A percentile compares a stretch with the other conserved stretches of the same genome.
Conservation (phyloP, 2,888 invertebrate genomes). For the Erpobdella octoculata region DNA sequence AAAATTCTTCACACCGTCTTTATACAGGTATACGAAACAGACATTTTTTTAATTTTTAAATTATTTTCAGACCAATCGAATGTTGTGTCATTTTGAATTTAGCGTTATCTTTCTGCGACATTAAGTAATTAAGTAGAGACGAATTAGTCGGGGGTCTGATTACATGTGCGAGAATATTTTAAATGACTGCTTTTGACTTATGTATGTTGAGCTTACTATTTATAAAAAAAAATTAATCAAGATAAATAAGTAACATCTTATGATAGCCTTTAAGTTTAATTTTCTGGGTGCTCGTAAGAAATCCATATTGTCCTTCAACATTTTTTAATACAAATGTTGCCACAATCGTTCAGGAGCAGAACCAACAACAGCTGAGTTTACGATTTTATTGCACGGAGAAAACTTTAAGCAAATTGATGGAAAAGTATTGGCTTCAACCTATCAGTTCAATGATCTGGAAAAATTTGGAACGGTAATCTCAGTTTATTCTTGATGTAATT, state of each 20-base stretch:
- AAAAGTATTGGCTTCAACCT: conserved; percentile 82
- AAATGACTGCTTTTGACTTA: too few species aligned
- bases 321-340: background rate
- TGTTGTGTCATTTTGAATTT: too few species aligned
- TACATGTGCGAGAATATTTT: too few species aligned
- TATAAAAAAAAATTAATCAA: too few species aligned
- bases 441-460: conserved; percentile 84
- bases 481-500: background rate
- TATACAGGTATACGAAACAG: conserved; percentile 71
- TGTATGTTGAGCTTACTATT: too few species aligned
- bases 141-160: too few species aligned
- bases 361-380: conserved; percentile 57
- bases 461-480: conserved; percentile 77
- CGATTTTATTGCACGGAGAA: conserved; percentile 74
- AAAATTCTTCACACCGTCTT: conserved; percentile 59
- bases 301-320: background rate
- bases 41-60: too few species aligned
- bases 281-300: background rate
- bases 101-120: too few species aligned
- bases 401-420: conserved; percentile 78
- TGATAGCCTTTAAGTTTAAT: too few species aligned
- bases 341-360: conserved; percentile 69
- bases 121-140: too few species aligned
- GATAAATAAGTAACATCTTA: too few species aligned
- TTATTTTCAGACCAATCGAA: too few species aligned